A percentile compares a stretch with the other conserved stretches of the same genome.
Conservation (phyloP, 2,113 vertebrate genomes). For the Myrmophylax atrothorax region DNA sequence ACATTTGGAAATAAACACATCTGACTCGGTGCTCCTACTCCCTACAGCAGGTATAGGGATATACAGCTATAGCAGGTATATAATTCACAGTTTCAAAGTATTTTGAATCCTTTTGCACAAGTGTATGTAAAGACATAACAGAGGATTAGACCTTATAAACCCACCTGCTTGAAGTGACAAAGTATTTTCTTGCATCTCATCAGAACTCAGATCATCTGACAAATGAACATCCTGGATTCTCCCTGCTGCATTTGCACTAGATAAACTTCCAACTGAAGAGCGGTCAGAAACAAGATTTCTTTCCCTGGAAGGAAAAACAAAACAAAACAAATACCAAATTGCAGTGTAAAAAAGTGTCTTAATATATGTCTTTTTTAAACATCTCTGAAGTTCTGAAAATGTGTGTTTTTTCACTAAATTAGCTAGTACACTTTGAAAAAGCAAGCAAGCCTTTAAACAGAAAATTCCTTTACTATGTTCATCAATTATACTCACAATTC, state of each 20-base stretch:
- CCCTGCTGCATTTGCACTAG: constrained; percentile 81
- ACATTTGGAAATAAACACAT: background rate
- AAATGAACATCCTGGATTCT: constrained; percentile 76
- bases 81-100: background rate
- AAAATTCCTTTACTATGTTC: background rate
- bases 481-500: background rate
- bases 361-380: background rate
- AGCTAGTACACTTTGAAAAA: background rate
- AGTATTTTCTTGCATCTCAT: constrained; percentile 81
- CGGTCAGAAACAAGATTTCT: constrained; percentile 81
- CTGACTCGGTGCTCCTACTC: background rate
- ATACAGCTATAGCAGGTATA: background rate
- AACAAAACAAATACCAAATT: background rate
- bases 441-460: background rate
- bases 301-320: constrained; percentile 60
- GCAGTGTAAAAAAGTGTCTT: background rate
- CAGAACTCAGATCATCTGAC: constrained; percentile 78
- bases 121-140: background rate
- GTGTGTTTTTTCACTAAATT: background rate
- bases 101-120: background rate
- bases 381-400: background rate
- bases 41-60: background rate
- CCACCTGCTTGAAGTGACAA: constrained; percentile 83
- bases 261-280: constrained; percentile 80
- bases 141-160: background rate